phyloP scores from a whole-genome alignment of 2,113 vertebrate genomes.

The Trachemys scripta region DNA sequence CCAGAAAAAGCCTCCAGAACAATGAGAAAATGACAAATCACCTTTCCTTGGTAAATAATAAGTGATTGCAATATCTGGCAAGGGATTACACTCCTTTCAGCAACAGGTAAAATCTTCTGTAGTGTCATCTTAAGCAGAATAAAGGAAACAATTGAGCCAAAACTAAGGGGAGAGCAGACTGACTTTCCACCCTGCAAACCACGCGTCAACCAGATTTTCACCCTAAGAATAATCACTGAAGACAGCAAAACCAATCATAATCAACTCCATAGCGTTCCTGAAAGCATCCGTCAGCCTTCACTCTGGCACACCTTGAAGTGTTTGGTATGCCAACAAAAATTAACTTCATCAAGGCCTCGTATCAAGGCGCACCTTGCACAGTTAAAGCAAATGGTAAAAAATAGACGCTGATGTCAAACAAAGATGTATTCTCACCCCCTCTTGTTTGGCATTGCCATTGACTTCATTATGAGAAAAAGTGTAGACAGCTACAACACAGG shows the following conservation, averaged over 20 bases:
- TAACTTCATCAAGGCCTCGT: background rate
- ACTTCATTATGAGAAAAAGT: background rate
- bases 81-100: background rate
- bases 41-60: background rate
- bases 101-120: background rate
- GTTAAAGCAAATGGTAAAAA: background rate
- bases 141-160: background rate
- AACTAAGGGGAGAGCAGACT: background rate
- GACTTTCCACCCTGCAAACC: background rate
- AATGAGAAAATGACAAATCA: background rate
- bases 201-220: background rate
- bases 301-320: background rate
- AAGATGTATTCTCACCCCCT: background rate
- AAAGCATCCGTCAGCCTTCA: background rate
- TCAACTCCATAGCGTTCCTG: background rate
- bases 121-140: background rate
- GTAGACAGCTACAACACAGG: background rate
- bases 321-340: background rate
- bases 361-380: fast-evolving
- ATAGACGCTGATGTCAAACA: background rate
- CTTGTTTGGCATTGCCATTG: background rate
- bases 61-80: background rate
- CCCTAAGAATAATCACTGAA: fast-evolving
- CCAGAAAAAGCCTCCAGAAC: background rate
- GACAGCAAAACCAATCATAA: background rate